A percentile compares a stretch with the other conserved stretches of the same genome.
phyloP scores from a whole-genome alignment of 2,888 invertebrate species.

The Macrophya alboannulata region DNA sequence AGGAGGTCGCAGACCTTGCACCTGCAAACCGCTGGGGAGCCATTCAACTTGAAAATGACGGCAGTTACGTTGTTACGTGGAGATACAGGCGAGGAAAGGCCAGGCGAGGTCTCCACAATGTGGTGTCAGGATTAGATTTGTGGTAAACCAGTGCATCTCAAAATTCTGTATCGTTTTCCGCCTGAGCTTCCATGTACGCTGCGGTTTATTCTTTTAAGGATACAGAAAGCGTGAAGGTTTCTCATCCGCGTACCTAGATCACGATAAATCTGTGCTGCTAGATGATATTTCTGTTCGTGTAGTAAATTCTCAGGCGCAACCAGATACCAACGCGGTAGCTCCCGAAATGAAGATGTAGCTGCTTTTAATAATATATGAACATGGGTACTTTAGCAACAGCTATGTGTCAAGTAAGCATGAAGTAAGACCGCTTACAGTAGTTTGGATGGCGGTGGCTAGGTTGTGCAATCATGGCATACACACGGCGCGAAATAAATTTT shows the following conservation, averaged over 20 bases:
- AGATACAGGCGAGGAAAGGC: constrained; percentile 43
- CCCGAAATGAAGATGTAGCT: constrained; percentile 40
- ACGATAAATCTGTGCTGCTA: background rate
- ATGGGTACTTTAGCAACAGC: constrained; percentile 27
- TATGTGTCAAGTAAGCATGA: constrained; percentile 34
- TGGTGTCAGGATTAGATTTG: constrained; percentile 41
- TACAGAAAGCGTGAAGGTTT: constrained; percentile 7
- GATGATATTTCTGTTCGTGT: background rate
- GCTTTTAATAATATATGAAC: constrained; percentile 42
- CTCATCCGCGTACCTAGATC: background rate
- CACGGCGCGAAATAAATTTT: constrained; percentile 27
- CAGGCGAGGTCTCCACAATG: constrained; percentile 18
- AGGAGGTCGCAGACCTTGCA: constrained; percentile 53
- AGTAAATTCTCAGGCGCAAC: constrained; percentile 18
- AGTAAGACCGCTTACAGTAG: constrained; percentile 12
- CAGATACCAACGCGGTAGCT: background rate
- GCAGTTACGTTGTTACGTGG: constrained; percentile 53
- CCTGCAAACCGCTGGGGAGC: constrained; percentile 54
- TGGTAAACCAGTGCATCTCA: constrained; percentile 33
- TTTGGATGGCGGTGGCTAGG: background rate
- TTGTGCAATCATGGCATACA: constrained; percentile 12
- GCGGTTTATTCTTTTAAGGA: constrained; percentile 32
- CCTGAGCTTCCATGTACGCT: constrained; percentile 4
- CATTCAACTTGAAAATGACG: constrained; percentile 54
- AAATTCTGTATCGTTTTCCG: constrained; percentile 1